These are phyloP conservation scores for Actenoides hombroni DNA, from an alignment of 2,113 vertebrate genomes.

Conservation along the genomic window DNA sequence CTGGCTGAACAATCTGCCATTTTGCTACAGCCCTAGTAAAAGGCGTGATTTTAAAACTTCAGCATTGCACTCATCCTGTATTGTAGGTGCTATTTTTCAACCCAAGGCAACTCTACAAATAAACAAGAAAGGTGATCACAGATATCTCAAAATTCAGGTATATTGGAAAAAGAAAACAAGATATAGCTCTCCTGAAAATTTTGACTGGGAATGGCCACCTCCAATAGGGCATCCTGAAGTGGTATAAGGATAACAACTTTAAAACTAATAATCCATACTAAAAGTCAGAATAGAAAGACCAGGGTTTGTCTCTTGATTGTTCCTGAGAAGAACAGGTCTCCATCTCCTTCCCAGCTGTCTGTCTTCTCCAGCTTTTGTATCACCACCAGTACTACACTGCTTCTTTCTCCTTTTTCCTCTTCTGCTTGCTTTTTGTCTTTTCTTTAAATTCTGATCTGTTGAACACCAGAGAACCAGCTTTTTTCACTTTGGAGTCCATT, in stretches of 20 bases:
- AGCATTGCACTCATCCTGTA: neutral
- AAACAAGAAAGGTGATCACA: neutral
- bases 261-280: neutral
- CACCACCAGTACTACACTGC: neutral
- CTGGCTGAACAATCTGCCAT: neutral
- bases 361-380: neutral
- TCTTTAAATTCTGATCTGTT: neutral
- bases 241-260: neutral
- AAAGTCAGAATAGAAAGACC: neutral
- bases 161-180: neutral
- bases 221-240: neutral
- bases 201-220: neutral
- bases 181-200: neutral
- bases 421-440: neutral
- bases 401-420: neutral
- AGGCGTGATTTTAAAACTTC: neutral
- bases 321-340: neutral
- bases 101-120: neutral
- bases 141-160: neutral
- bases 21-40: neutral
- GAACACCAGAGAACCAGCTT: rapidly evolving
- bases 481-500: neutral
- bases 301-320: neutral
- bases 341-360: neutral
- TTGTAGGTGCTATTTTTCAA: neutral